Evolutionary conservation across 2,113 vertebrate species (phyloP).

Genomic region (Turdus rufiventris): DNA sequence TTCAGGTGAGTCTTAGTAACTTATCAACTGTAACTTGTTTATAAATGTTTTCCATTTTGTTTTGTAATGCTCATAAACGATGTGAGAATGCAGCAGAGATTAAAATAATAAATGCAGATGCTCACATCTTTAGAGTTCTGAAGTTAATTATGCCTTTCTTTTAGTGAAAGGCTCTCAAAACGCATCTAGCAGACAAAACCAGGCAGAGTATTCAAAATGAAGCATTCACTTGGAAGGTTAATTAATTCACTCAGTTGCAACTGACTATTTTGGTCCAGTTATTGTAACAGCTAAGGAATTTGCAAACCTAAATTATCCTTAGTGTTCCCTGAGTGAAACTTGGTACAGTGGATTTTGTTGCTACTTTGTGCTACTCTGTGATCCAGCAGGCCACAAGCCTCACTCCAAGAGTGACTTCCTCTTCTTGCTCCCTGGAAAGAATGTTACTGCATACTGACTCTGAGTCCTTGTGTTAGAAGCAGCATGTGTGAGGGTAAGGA

Average conservation of each 20-base stretch:
- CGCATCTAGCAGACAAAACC: background rate
- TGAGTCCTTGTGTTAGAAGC: background rate
- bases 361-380: accelerated
- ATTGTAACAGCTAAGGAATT: background rate
- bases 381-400: background rate
- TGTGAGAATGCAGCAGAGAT: background rate
- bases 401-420: background rate
- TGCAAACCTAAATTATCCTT: background rate
- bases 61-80: background rate
- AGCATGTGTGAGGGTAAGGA: background rate
- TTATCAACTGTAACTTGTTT: background rate
- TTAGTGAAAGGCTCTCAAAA: background rate
- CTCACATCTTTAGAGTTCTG: background rate
- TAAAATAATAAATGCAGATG: background rate
- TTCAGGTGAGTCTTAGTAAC: background rate
- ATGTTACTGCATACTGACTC: background rate
- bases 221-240: background rate
- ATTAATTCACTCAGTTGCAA: background rate
- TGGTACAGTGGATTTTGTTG: background rate
- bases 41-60: background rate
- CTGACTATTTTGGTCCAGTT: background rate
- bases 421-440: background rate
- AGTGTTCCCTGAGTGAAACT: background rate
- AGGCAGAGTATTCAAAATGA: background rate
- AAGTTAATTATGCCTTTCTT: background rate